A percentile compares a stretch with the other conserved stretches of the same genome.
Conservation (phyloP, 2,797 vertebrate genomes). For the Ctenopoma kingsleyae region DNA sequence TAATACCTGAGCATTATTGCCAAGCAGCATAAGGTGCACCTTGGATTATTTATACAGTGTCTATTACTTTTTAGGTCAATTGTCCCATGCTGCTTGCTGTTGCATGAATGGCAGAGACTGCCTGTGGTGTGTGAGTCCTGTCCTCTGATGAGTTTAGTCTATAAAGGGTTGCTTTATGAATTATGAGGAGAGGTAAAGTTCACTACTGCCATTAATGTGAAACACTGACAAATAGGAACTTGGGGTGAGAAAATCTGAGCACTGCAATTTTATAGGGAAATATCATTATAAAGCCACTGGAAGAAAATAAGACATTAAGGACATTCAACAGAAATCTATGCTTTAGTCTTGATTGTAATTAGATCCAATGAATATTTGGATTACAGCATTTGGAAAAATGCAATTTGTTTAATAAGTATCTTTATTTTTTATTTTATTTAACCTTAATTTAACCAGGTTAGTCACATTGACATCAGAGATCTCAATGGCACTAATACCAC, state of each 20-base stretch:
- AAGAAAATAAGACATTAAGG: neutral
- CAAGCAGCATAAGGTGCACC: slow-evolving; percentile 48
- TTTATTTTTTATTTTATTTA: no score
- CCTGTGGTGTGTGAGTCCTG: slow-evolving; percentile 17
- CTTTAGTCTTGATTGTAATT: neutral
- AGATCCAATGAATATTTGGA: no score
- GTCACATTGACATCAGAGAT: no score
- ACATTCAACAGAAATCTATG: neutral
- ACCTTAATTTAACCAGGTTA: no score
- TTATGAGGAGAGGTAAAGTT: slow-evolving; percentile 47
- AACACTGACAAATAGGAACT: slow-evolving; percentile 1
- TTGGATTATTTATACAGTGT: slow-evolving; percentile 76
- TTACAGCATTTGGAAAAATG: neutral
- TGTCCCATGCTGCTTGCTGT: slow-evolving; percentile 39
- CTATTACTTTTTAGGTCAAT: slow-evolving; percentile 73
- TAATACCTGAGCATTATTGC: slow-evolving; percentile 70
- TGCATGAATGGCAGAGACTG: slow-evolving; percentile 44
- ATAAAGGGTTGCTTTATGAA: slow-evolving; percentile 42
- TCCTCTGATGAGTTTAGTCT: slow-evolving; percentile 28
- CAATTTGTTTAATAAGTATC: neutral
- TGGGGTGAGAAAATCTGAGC: slow-evolving; percentile 14
- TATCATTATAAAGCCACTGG: neutral
- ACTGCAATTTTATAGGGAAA: slow-evolving; percentile 3
- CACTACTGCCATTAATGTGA: slow-evolving; percentile 16
- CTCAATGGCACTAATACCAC: no score